Conservation (phyloP, 2,113 vertebrate genomes). For the Hylia prasina region DNA sequence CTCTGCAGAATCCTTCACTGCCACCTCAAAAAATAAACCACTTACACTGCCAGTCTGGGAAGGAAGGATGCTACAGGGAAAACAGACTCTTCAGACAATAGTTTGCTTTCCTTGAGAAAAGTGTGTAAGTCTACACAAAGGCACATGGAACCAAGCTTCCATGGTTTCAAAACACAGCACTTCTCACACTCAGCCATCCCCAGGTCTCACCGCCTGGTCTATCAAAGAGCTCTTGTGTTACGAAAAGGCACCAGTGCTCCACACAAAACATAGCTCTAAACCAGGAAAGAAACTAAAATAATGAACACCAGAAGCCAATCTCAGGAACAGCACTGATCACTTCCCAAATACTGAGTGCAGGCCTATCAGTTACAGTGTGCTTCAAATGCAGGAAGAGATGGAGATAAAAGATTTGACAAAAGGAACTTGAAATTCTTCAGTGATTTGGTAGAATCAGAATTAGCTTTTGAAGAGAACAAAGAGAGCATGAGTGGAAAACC, state of each 20-base stretch:
- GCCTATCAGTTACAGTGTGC: not conserved
- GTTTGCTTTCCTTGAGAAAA: not conserved
- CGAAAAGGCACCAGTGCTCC: not conserved
- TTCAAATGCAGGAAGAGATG: not conserved
- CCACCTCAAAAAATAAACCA: not conserved
- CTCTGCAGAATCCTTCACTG: not conserved
- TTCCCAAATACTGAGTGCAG: not conserved
- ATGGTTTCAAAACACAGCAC: not conserved
- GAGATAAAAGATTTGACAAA: not conserved
- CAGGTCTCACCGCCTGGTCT: not conserved
- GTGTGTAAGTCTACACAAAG: not conserved
- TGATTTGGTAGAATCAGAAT: not conserved
- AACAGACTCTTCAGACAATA: not conserved
- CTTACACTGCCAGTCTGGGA: not conserved
- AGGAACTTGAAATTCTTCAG: not conserved
- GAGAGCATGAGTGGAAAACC: not conserved
- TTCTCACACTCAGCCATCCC: not conserved
- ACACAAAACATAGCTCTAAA: not conserved
- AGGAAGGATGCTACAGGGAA: not conserved
- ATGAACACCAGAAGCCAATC: not conserved
- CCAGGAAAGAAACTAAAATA: not conserved
- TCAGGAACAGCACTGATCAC: not conserved
- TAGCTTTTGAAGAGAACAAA: not conserved
- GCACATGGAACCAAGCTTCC: not conserved
- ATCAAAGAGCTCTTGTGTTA: not conserved